Evolutionary conservation across 2,888 invertebrate genomes (phyloP), one percentile per base, ranked within the genome.

Genomic region (Anorthoa munda): DNA sequence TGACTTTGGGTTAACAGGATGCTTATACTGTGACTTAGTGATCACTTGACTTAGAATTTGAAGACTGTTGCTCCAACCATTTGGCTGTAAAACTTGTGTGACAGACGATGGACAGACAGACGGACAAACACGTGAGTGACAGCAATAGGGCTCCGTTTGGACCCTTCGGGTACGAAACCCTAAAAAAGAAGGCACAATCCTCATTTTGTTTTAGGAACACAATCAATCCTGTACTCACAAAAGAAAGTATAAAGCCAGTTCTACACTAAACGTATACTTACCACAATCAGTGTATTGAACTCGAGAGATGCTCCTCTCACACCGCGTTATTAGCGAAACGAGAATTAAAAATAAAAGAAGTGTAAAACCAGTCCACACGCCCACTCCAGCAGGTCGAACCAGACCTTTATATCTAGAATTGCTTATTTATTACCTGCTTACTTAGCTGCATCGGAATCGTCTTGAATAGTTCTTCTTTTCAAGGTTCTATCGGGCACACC

Each of bases 321-420:
- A 90, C 87, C 88, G 85, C 86, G 86, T 87, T 91, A 92, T 93
- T 91, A 92, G 92, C 92, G 88, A 92, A 92, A 91, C 90, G 89
- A 88, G 89, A 88, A 87, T 90, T 90, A 89, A 86, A 86, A 87
- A 86, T 84, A 87, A 86, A 86, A 86, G 79, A 86, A 83, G 69
- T 70, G 61, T 69, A 77, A 66, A 90, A 91, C 90, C 88, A 83
- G 91, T 90, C 88, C 73, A 70, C 83, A 87, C 91, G 87, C 92
- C 92, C 90, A 92, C 93, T 82, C 88, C 31, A 83, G 80, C 89
- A 64, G 83, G 88, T 89, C 78, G 67, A 68, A 89, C 87, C 84
- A 85, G 85, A 80, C 81, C 87, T 77, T 79, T 86, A 82, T 90
- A 90, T 90, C 90, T 91, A 86, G 88, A 89, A 92, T 90, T 90